phyloP scores from a whole-genome alignment of 2,888 invertebrate genomes.

The Calliphora vomitoria region DNA sequence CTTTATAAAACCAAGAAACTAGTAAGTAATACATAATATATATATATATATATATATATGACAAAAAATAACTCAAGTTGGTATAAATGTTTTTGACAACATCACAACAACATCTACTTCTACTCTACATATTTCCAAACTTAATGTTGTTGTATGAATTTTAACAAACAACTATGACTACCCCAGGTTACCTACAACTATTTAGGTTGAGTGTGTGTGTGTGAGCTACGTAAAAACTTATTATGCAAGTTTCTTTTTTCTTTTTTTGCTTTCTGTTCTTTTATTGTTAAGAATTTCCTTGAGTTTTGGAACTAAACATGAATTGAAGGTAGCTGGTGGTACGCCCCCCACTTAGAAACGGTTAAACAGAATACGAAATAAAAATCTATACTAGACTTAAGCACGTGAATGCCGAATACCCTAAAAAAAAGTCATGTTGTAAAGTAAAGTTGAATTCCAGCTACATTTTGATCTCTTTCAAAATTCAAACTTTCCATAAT shows the following conservation, averaged over 20 bases:
- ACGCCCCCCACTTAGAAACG: slow-evolving; percentile 66
- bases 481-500: background rate
- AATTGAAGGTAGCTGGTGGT: slow-evolving; percentile 52
- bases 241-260: slow-evolving; percentile 37
- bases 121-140: background rate
- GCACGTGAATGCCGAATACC: slow-evolving; percentile 64
- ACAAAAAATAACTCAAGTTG: slow-evolving; percentile 28
- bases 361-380: slow-evolving; percentile 26
- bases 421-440: slow-evolving; percentile 32
- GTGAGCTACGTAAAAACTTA: slow-evolving; percentile 43
- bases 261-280: slow-evolving; percentile 13
- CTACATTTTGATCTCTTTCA: background rate
- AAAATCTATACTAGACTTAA: slow-evolving; percentile 35
- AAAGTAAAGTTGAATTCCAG: slow-evolving; percentile 39
- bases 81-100: slow-evolving; percentile 70
- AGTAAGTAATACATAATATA: no score
- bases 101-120: slow-evolving; percentile 44
- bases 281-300: slow-evolving; percentile 51
- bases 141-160: background rate
- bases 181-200: slow-evolving; percentile 24
- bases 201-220: background rate
- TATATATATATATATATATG: background rate
- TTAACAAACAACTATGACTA: slow-evolving; percentile 26
- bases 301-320: slow-evolving; percentile 41
- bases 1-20: background rate